Percentiles rank a stretch among this genome's conserved stretches.
Conservation (phyloP, 1,140 invertebrate genomes). For the Micrasema longulum region DNA sequence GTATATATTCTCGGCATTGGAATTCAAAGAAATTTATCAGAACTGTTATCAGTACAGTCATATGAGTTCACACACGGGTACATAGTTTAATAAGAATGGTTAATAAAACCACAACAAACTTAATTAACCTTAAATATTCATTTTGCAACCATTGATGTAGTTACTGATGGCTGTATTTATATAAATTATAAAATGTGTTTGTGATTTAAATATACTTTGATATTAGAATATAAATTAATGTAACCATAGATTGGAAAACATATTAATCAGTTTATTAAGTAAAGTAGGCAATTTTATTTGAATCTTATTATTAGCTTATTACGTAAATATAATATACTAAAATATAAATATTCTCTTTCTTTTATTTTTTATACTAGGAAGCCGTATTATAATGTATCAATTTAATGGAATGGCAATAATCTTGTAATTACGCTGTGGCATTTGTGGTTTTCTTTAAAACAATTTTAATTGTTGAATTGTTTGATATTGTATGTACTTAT, state of each 20-base stretch:
- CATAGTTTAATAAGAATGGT: constrained; percentile 21
- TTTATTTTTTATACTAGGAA: too few species aligned
- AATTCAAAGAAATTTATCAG: constrained; percentile 31
- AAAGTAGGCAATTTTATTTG: too few species aligned
- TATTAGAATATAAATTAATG: too few species aligned
- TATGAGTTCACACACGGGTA: constrained; percentile 37
- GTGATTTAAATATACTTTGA: neutral
- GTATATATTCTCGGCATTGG: constrained; percentile 14
- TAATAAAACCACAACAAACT: neutral
- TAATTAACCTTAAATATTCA: constrained; percentile 8
- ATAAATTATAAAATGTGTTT: constrained; percentile 19
- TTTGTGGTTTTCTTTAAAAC: constrained; percentile 3
- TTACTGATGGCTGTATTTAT: constrained; percentile 24
- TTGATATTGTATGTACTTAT: constrained; percentile 5
- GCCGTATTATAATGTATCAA: too few species aligned
- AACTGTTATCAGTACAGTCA: constrained; percentile 28
- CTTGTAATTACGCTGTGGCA: neutral
- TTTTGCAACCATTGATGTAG: constrained; percentile 22
- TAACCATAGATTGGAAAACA: too few species aligned
- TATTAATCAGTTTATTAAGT: too few species aligned
- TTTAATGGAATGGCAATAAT: too few species aligned
- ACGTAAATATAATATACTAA: too few species aligned
- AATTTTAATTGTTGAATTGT: constrained; percentile 30
- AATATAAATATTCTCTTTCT: too few species aligned
- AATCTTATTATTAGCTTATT: too few species aligned